Conservation (phyloP, 2,113 vertebrate species). For the Epinephelus fuscoguttatus region DNA sequence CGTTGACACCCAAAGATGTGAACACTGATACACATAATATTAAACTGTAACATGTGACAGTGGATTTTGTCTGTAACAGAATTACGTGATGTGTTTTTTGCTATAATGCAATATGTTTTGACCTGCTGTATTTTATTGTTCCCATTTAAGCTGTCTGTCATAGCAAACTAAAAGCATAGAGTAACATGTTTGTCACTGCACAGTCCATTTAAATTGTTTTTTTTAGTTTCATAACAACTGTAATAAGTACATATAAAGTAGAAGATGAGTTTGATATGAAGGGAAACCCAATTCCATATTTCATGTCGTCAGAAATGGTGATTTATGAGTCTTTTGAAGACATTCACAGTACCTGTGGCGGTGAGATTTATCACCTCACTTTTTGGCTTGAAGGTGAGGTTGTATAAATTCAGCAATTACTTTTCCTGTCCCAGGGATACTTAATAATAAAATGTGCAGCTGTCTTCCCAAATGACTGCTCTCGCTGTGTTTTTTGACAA, state of each 20-base stretch:
- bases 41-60: too few relatives aligned
- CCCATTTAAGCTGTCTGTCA: not conserved
- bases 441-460: constrained; percentile 58
- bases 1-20: too few relatives aligned
- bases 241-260: not conserved
- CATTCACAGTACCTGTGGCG: constrained; percentile 51
- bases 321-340: constrained; percentile 74
- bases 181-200: not conserved
- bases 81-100: too few relatives aligned
- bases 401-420: constrained; percentile 60
- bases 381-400: constrained; percentile 63
- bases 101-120: too few relatives aligned
- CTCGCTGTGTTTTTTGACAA: constrained; percentile 13
- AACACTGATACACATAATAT: too few relatives aligned
- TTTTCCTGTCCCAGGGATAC: constrained; percentile 50
- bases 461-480: constrained; percentile 50
- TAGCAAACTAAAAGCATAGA: not conserved
- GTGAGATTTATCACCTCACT: constrained; percentile 68
- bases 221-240: not conserved
- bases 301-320: constrained; percentile 37
- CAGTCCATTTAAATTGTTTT: not conserved
- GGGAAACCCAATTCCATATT: constrained; percentile 21
- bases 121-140: too few relatives aligned
- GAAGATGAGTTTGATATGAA: not conserved
- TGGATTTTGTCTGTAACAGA: too few relatives aligned